These are phyloP conservation scores for Gambusia yucatana DNA, from an alignment of 2,797 vertebrate genomes.

Conservation along the genomic window DNA sequence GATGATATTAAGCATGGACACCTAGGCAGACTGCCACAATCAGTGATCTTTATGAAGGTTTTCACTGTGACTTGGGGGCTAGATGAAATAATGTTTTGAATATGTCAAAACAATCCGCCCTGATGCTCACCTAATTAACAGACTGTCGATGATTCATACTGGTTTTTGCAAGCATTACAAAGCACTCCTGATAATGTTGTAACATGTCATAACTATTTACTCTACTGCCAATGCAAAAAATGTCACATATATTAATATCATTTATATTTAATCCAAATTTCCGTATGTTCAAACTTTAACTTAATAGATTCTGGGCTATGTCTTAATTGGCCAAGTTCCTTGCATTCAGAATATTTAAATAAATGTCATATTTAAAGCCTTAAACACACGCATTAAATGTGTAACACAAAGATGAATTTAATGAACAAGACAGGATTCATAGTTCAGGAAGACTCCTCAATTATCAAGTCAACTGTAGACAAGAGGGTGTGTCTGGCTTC, in stretches of 20 bases:
- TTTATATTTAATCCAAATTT: not conserved
- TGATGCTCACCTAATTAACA: not conserved
- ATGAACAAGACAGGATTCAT: not conserved
- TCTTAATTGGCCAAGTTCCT: not conserved
- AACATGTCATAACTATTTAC: not conserved
- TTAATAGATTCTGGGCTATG: not conserved
- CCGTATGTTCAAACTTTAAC: not conserved
- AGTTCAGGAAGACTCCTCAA: not conserved
- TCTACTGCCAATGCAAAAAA: not conserved
- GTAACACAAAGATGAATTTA: not conserved
- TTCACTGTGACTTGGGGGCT: constrained; percentile 19
- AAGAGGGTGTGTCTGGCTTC: not conserved
- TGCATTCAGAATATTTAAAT: not conserved
- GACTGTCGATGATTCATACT: constrained; percentile 5
- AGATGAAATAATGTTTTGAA: constrained; percentile 29
- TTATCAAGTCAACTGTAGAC: not conserved
- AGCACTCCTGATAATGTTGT: not conserved
- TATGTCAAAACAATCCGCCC: constrained; percentile 7
- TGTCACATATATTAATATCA: not conserved
- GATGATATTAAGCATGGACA: constrained; percentile 57
- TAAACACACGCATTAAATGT: not conserved
- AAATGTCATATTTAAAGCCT: not conserved
- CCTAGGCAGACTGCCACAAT: constrained; percentile 35
- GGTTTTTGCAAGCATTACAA: constrained; percentile 2
- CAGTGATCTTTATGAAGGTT: constrained; percentile 23